Conservation (phyloP, 2,888 invertebrate genomes). For the Protonemura montana region DNA sequence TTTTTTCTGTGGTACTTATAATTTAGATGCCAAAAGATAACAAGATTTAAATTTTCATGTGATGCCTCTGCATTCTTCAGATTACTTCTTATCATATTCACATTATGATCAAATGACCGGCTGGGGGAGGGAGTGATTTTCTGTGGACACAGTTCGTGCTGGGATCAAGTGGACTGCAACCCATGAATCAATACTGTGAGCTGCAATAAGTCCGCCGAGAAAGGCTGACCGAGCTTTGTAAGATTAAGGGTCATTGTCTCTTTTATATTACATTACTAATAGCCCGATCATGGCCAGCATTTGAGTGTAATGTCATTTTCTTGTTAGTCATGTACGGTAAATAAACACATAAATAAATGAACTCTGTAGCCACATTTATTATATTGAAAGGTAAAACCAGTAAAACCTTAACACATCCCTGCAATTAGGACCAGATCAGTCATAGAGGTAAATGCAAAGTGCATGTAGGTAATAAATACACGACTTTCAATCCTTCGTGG, state of each 20-base stretch:
- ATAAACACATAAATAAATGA: background rate
- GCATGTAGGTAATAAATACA: too few relatives aligned
- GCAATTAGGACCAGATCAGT: too few relatives aligned
- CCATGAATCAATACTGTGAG: background rate
- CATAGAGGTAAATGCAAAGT: too few relatives aligned
- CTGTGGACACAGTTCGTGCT: background rate
- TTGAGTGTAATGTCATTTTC: slow-evolving; percentile 4
- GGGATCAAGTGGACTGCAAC: background rate
- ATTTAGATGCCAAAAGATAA: too few relatives aligned
- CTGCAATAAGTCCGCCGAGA: background rate
- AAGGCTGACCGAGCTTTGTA: background rate
- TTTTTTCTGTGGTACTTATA: too few relatives aligned
- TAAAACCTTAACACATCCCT: too few relatives aligned
- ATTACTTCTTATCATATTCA: too few relatives aligned
- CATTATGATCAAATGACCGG: background rate
- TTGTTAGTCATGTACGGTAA: background rate
- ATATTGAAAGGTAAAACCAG: too few relatives aligned
- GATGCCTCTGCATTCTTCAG: too few relatives aligned
- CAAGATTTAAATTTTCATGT: too few relatives aligned
- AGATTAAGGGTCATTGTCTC: background rate
- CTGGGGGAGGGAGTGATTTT: background rate
- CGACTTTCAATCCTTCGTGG: too few relatives aligned
- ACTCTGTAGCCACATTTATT: background rate
- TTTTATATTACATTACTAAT: slow-evolving; percentile 7
- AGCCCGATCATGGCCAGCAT: background rate